Percentiles rank a stretch among this genome's conserved stretches.
phyloP scores from a whole-genome alignment of 2,888 invertebrate genomes.

The Blera fallax region DNA sequence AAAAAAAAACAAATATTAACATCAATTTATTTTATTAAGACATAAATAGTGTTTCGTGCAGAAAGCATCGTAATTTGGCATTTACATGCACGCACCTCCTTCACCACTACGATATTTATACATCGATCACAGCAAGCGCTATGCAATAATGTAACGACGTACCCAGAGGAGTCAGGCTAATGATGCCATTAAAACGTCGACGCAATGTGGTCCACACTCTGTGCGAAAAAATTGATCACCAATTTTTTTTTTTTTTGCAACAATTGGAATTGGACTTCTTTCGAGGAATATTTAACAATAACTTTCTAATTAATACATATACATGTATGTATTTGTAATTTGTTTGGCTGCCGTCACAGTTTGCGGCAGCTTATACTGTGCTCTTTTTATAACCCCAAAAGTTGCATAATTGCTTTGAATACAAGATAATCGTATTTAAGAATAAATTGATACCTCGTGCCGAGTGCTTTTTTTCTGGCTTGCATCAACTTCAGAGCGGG shows the following conservation, averaged over 20 bases:
- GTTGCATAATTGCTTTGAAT: no score
- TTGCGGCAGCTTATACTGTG: no score
- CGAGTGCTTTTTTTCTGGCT: no score
- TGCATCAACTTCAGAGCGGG: no score
- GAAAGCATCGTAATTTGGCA: constrained; percentile 75
- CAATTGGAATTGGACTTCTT: background rate
- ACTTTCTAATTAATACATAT: no score
- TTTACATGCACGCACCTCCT: constrained; percentile 75
- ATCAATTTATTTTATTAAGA: constrained; percentile 76
- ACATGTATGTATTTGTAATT: no score
- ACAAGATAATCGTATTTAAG: no score
- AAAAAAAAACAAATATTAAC: constrained; percentile 59
- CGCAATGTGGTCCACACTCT: constrained; percentile 59
- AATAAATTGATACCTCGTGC: no score
- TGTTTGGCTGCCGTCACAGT: no score
- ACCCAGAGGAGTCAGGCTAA: constrained; percentile 69
- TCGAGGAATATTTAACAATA: no score
- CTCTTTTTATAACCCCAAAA: no score
- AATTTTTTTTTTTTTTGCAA: background rate
- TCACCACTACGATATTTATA: constrained; percentile 67
- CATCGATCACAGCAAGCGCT: constrained; percentile 67
- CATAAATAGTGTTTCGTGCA: constrained; percentile 76
- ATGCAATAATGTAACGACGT: constrained; percentile 69
- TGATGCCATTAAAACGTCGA: constrained; percentile 71
- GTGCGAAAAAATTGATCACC: background rate